Percentiles rank a stretch among this genome's conserved stretches.
Evolutionary conservation across 2,113 vertebrate species (phyloP).

Genomic region (Chascanopsetta lugubris): DNA sequence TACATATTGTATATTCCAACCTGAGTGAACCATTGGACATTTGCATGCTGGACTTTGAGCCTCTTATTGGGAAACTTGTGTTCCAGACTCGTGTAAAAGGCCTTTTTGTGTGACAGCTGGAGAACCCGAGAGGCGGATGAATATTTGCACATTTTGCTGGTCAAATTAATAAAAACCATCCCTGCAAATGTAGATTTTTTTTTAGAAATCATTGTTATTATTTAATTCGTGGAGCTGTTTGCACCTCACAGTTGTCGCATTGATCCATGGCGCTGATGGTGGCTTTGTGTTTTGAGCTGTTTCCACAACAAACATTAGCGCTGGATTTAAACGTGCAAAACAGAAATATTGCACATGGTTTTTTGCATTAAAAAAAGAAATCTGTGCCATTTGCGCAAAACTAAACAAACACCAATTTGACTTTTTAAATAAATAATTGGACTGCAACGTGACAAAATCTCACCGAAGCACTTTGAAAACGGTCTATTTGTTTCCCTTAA

Average conservation of each 20-base stretch:
- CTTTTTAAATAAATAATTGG: not conserved
- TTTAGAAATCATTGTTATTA: conserved; percentile 34
- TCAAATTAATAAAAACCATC: conserved; percentile 74
- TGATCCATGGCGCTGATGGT: conserved; percentile 6
- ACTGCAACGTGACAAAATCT: not conserved
- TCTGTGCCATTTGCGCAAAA: not conserved
- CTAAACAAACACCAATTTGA: not conserved
- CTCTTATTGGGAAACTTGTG: conserved; percentile 55
- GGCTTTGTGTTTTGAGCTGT: conserved; percentile 15
- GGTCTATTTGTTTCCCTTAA: too few species aligned
- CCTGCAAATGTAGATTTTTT: conserved; percentile 59
- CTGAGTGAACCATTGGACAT: conserved; percentile 59
- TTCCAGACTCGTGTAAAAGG: conserved; percentile 54
- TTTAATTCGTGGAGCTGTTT: conserved; percentile 23
- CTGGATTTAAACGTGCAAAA: conserved; percentile 14
- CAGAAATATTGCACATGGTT: not conserved
- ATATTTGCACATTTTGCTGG: conserved; percentile 78
- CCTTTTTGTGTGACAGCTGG: conserved; percentile 51
- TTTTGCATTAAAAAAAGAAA: not conserved
- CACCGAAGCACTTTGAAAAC: not conserved
- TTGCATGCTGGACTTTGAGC: conserved; percentile 78
- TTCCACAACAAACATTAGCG: conserved; percentile 34
- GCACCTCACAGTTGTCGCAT: conserved; percentile 16
- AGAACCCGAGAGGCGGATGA: conserved; percentile 47
- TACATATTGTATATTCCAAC: conserved; percentile 72